Percentiles rank a stretch among this genome's conserved stretches.
Conservation (phyloP, 2,113 vertebrate genomes). For the Halichoeres trimaculatus region DNA sequence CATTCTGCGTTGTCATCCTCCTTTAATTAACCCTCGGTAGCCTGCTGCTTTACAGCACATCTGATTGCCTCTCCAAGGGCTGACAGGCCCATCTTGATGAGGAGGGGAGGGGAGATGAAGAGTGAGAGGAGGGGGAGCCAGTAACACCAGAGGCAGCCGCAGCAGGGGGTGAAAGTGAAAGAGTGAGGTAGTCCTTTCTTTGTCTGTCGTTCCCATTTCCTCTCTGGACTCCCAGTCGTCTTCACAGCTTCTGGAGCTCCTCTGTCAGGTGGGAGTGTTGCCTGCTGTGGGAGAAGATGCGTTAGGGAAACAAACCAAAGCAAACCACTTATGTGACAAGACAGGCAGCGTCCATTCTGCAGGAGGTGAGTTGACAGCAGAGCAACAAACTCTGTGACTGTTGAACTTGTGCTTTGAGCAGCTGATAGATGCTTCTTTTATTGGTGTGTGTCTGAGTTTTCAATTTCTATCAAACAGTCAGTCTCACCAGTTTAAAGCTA, state of each 20-base stretch:
- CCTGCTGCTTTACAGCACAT: conserved; percentile 49
- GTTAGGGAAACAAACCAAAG: conserved; percentile 32
- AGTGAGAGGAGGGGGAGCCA: conserved; percentile 25
- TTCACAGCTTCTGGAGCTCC: conserved; percentile 28
- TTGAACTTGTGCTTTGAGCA: conserved; percentile 7
- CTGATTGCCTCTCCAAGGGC: conserved; percentile 52
- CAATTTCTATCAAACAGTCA: too few species aligned
- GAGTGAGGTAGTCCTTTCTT: conserved; percentile 62
- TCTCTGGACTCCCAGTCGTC: conserved; percentile 52
- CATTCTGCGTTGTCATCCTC: conserved; percentile 60
- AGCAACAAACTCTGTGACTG: conserved; percentile 11
- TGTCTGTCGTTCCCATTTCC: conserved; percentile 44
- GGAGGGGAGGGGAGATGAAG: conserved; percentile 31
- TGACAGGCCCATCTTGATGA: conserved; percentile 48
- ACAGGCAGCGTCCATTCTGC: conserved; percentile 19
- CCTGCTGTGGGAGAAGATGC: conserved; percentile 30
- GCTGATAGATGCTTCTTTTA: neutral
- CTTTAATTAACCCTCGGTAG: conserved; percentile 65
- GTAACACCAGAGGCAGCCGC: conserved; percentile 20
- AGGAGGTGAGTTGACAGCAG: conserved; percentile 65
- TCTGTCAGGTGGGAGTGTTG: conserved; percentile 39
- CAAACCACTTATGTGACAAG: conserved; percentile 1
- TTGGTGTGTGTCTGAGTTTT: conserved; percentile 1
- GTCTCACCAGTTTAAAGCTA: too few species aligned
- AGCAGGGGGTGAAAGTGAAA: conserved; percentile 63